Evolutionary conservation across 2,113 vertebrate genomes (phyloP), one percentile per base, ranked within the genome.

Genomic region (Burhinus oedicnemus): DNA sequence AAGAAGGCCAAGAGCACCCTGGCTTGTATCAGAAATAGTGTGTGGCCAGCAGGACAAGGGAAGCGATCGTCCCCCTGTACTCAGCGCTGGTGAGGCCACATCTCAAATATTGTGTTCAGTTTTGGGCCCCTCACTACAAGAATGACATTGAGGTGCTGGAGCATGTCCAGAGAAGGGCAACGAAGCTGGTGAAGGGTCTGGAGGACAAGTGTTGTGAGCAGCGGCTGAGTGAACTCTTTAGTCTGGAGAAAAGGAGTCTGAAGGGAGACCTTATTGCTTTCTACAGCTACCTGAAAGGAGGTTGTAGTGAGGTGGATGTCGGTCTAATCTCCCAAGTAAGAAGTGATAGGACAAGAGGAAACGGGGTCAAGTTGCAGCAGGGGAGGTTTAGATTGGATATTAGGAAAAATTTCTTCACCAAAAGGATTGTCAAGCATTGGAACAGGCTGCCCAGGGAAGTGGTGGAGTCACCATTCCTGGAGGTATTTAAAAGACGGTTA

Each of bases 31-130:
- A 90, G 22, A 7, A 75, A 11, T 7, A 60, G 9, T 19, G 17
- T 19, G 17, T 11, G 44, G 6, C 22, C 22, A 75, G 38, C 36
- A 69, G 21, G 20, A 36, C 0, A 3, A 44, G 55, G 36, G 26
- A 11, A 9, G 45, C 5, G 20, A 57, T 57, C 0, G 2, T 38
- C 3, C 11, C 26, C 7, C 8, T 45, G 11, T 38, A 44, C 14
- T 40, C 1, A 1, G 34, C 18, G 23, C 27, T 45, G 18, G 15
- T 52, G 8, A 76, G 34, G 19, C 17, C 0, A 0, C 22, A 60
- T 15, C 6, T 36, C 1, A 2, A 74, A 21, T 32, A 30, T 13
- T 32, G 13, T 58, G 30, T 26, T 42, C 20, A 32, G 25, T 65
- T 82, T 72, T 42, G 13, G n/a, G 13, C 4, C 12, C 7, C 42